Evolutionary conservation across 2,113 vertebrate genomes (phyloP).

Genomic region (Thalassoma bifasciatum): DNA sequence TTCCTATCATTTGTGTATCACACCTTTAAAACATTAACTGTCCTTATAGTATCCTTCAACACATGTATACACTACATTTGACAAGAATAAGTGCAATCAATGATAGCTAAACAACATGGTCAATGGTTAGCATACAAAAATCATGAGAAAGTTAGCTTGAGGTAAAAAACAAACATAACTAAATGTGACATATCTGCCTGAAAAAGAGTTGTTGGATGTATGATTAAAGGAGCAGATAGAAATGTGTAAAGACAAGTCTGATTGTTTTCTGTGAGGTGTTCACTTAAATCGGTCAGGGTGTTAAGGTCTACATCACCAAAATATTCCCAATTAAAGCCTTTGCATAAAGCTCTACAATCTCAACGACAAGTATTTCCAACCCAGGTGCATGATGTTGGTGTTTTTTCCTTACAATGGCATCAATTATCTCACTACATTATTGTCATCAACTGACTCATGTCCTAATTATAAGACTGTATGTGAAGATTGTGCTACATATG

Average conservation of each 20-base stretch:
- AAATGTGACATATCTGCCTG: constrained; percentile 26
- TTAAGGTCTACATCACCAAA: neutral
- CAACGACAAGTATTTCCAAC: neutral
- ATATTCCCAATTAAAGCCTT: constrained; percentile 18
- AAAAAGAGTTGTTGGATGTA: neutral
- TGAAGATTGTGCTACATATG: constrained; percentile 27
- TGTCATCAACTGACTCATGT: neutral
- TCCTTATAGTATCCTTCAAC: neutral
- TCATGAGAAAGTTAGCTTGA: constrained; percentile 9
- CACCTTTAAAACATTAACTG: constrained; percentile 5
- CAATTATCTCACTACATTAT: neutral
- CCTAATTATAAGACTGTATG: constrained; percentile 21
- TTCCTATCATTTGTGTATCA: neutral
- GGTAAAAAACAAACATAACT: constrained; percentile 21
- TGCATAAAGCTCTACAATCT: neutral
- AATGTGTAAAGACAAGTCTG: neutral
- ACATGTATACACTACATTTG: constrained; percentile 27
- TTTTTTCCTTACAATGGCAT: neutral
- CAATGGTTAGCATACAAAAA: constrained; percentile 7
- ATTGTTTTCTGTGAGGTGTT: neutral
- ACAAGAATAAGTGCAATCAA: constrained; percentile 17
- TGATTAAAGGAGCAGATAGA: constrained; percentile 10
- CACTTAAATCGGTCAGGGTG: neutral
- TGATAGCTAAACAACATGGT: neutral
- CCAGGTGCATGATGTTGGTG: neutral